These are phyloP conservation scores for Bambusicola thoracicus DNA, from an alignment of 2,113 vertebrate species.

Conservation along the genomic window DNA sequence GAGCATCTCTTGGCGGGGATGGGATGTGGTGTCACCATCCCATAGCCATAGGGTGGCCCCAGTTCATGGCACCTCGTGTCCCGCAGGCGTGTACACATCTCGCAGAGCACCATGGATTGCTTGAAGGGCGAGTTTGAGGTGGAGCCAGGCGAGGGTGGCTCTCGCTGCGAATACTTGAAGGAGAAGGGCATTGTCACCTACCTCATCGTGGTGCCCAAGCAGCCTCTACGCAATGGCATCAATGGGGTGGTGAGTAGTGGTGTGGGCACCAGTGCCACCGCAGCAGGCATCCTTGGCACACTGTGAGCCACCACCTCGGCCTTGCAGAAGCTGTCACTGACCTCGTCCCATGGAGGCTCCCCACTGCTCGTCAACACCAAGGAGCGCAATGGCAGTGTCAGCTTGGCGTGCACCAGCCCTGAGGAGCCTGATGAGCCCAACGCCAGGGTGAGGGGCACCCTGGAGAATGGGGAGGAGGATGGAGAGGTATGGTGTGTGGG, in stretches of 20 bases:
- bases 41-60: neutral
- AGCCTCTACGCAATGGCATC: slow-evolving; percentile 84
- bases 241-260: slow-evolving; percentile 83
- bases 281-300: neutral
- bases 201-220: slow-evolving; percentile 87
- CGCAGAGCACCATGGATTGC: slow-evolving; percentile 92
- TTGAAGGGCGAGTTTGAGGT: slow-evolving; percentile 92
- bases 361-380: slow-evolving; percentile 86
- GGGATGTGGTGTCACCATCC: fast-evolving
- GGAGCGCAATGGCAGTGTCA: slow-evolving; percentile 78
- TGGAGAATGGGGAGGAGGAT: neutral
- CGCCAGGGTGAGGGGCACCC: slow-evolving; percentile 74
- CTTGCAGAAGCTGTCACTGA: slow-evolving; percentile 84
- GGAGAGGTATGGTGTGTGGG: neutral
- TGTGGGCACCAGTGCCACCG: fast-evolving
- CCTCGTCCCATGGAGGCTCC: slow-evolving; percentile 87
- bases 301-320: neutral
- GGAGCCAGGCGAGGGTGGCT: slow-evolving; percentile 88
- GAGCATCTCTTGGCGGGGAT: neutral
- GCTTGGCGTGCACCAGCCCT: slow-evolving; percentile 65
- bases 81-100: slow-evolving; percentile 92
- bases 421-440: slow-evolving; percentile 80
- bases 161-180: slow-evolving; percentile 91
- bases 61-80: neutral
- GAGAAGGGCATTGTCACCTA: slow-evolving; percentile 92